phyloP scores from a whole-genome alignment of 2,797 vertebrate genomes.

The Cottoperca gobio region DNA sequence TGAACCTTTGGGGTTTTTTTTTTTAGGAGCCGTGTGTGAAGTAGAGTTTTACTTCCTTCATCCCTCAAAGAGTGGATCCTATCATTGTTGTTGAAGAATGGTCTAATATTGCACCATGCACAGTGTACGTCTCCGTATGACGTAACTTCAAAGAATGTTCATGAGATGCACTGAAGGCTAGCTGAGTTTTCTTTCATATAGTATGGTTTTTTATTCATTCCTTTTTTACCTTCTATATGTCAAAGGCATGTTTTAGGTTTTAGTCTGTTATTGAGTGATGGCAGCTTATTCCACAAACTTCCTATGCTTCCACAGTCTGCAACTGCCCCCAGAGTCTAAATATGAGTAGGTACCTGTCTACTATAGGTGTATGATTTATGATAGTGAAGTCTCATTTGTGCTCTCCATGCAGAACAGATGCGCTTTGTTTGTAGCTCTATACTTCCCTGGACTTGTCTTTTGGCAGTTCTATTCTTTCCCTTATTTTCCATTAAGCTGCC shows the following conservation, averaged over 20 bases:
- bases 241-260: slow-evolving; percentile 35
- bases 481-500: slow-evolving; percentile 61
- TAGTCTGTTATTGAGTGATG: slow-evolving; percentile 38
- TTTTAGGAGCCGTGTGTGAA: slow-evolving; percentile 27
- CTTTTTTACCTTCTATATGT: slow-evolving; percentile 23
- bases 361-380: slow-evolving; percentile 77
- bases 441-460: slow-evolving; percentile 65
- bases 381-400: slow-evolving; percentile 71
- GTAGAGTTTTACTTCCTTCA: slow-evolving; percentile 30
- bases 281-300: slow-evolving; percentile 45
- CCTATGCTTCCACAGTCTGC: slow-evolving; percentile 25
- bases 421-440: slow-evolving; percentile 65
- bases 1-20: slow-evolving; percentile 10
- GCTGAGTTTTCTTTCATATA: not conserved
- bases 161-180: slow-evolving; percentile 1
- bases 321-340: slow-evolving; percentile 55
- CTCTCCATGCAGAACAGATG: slow-evolving; percentile 78
- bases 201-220: slow-evolving; percentile 27
- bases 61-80: slow-evolving; percentile 29
- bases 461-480: slow-evolving; percentile 58
- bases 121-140: slow-evolving; percentile 18
- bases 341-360: slow-evolving; percentile 69
- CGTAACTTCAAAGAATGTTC: slow-evolving; percentile 16
- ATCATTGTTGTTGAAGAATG: slow-evolving; percentile 33
- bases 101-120: slow-evolving; percentile 40